These are phyloP conservation scores for Rhadinocentrus ornatus DNA, from an alignment of 2,797 vertebrate genomes.

Conservation along the genomic window DNA sequence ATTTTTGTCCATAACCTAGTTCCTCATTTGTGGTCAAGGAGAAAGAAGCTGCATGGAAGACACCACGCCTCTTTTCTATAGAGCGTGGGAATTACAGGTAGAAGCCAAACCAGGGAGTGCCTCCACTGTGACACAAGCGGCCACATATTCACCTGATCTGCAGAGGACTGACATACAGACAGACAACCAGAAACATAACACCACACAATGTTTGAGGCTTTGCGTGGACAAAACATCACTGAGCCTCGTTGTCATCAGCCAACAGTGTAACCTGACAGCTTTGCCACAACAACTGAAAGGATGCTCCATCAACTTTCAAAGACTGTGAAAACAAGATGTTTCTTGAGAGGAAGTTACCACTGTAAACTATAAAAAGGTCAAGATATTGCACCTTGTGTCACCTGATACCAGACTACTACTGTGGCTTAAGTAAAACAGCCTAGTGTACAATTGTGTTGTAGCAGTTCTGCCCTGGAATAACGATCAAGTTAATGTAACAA, in stretches of 20 bases:
- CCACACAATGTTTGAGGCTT: slow-evolving; percentile 51
- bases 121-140: slow-evolving; percentile 53
- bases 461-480: slow-evolving; percentile 13
- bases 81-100: slow-evolving; percentile 76
- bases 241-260: slow-evolving; percentile 46
- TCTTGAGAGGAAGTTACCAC: slow-evolving; percentile 4
- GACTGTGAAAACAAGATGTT: slow-evolving; percentile 13
- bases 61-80: slow-evolving; percentile 62
- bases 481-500: neutral
- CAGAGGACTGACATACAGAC: slow-evolving; percentile 60
- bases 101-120: slow-evolving; percentile 70
- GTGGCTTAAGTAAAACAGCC: neutral
- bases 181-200: slow-evolving; percentile 70
- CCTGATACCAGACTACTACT: slow-evolving; percentile 8
- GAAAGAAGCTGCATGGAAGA: slow-evolving; percentile 9
- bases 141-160: slow-evolving; percentile 71
- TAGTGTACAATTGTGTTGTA: neutral
- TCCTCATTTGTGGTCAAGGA: slow-evolving; percentile 61
- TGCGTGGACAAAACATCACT: slow-evolving; percentile 54
- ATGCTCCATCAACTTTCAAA: slow-evolving; percentile 22
- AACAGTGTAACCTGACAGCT: slow-evolving; percentile 50
- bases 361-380: slow-evolving; percentile 6
- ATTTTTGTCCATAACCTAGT: slow-evolving; percentile 56
- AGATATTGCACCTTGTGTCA: neutral
- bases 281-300: slow-evolving; percentile 35